A percentile compares a stretch with the other conserved stretches of the same genome.
Conservation (phyloP, 1,140 invertebrate species). For the Eulimnadia texana region DNA sequence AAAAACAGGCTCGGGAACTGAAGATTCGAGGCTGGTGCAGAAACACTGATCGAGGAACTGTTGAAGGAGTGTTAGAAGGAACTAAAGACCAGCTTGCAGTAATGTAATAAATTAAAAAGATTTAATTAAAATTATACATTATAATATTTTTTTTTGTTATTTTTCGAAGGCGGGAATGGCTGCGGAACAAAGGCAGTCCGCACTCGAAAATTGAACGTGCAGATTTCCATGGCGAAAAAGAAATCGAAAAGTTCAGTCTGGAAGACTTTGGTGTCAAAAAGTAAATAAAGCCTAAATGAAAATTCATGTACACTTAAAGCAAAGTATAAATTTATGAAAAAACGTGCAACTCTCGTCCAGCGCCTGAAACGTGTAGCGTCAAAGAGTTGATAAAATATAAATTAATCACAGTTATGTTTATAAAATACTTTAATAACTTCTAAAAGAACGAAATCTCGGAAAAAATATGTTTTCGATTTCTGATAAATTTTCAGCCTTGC, state of each 20-base stretch:
- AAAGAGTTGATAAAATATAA: no score
- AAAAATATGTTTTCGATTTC: no score
- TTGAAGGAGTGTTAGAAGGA: slow-evolving; percentile 53
- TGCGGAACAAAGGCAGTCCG: slow-evolving; percentile 48
- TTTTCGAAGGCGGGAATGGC: slow-evolving; percentile 48
- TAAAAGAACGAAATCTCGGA: no score
- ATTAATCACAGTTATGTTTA: no score
- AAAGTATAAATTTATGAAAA: neutral
- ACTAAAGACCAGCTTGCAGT: slow-evolving; percentile 39
- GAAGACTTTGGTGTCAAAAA: slow-evolving; percentile 6
- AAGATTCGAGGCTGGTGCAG: slow-evolving; percentile 56
- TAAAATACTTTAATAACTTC: no score
- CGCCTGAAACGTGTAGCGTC: no score
- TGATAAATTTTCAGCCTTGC: no score
- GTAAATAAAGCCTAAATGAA: neutral
- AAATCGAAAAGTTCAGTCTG: slow-evolving; percentile 22
- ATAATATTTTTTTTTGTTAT: neutral
- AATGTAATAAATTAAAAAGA: slow-evolving; percentile 41
- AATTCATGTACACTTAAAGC: neutral
- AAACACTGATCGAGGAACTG: slow-evolving; percentile 54
- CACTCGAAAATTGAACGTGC: slow-evolving; percentile 46
- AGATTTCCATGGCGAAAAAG: slow-evolving; percentile 43
- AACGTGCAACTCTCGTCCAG: neutral
- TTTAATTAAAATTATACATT: neutral
- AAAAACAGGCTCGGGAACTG: slow-evolving; percentile 45